Percentiles rank a stretch among this genome's conserved stretches.
These are phyloP conservation scores for Agapetus fuscipes DNA, from an alignment of 2,888 invertebrate genomes.

Conservation along the genomic window DNA sequence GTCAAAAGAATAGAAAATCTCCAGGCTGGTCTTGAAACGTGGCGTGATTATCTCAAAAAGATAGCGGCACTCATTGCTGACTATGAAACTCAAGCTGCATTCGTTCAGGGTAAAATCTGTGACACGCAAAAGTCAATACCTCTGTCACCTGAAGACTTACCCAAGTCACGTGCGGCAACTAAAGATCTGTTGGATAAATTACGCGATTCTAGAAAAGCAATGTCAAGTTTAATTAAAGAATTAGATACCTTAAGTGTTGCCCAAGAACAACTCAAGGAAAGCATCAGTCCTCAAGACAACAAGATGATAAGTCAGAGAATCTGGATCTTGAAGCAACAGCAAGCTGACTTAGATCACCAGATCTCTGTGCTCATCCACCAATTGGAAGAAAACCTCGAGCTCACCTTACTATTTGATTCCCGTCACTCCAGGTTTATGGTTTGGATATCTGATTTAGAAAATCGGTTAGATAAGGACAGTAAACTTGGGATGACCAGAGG, in stretches of 20 bases:
- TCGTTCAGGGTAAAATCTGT: slow-evolving; percentile 53
- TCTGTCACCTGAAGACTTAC: slow-evolving; percentile 44
- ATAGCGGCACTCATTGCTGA: slow-evolving; percentile 53
- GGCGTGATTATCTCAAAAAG: slow-evolving; percentile 64
- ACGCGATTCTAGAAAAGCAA: slow-evolving; percentile 48
- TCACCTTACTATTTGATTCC: slow-evolving; percentile 60
- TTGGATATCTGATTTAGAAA: slow-evolving; percentile 64
- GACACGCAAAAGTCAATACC: slow-evolving; percentile 53
- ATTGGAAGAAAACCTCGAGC: slow-evolving; percentile 63
- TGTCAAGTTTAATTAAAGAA: slow-evolving; percentile 48
- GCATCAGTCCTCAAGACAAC: slow-evolving; percentile 74
- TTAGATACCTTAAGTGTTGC: slow-evolving; percentile 63
- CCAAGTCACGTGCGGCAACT: slow-evolving; percentile 50
- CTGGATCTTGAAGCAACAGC: slow-evolving; percentile 70
- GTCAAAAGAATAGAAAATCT: slow-evolving; percentile 69
- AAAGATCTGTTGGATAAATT: slow-evolving; percentile 55
- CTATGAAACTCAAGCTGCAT: slow-evolving; percentile 52
- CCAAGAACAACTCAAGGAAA: slow-evolving; percentile 76
- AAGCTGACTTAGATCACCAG: slow-evolving; percentile 72
- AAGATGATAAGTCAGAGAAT: slow-evolving; percentile 68
- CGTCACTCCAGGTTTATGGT: slow-evolving; percentile 53
- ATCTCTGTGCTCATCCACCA: slow-evolving; percentile 60
- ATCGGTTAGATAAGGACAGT: slow-evolving; percentile 50
- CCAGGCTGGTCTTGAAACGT: slow-evolving; percentile 70
- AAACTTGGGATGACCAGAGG: slow-evolving; percentile 40